A percentile compares a stretch with the other conserved stretches of the same genome.
Evolutionary conservation across 2,113 vertebrate genomes (phyloP).

Genomic region (Hippocampus zosterae): DNA sequence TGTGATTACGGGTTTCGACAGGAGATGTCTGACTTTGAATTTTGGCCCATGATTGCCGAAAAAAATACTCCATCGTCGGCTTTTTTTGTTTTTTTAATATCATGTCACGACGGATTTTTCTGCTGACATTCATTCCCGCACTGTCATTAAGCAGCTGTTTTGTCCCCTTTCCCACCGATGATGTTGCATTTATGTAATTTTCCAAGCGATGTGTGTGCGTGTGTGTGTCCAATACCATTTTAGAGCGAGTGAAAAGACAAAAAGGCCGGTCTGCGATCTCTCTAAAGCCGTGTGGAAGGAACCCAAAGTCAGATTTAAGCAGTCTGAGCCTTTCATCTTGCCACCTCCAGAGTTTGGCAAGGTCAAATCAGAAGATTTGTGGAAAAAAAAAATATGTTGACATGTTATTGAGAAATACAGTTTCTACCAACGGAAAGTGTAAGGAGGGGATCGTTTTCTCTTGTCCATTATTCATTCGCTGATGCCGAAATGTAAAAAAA

Average conservation of each 20-base stretch:
- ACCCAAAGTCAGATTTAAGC: constrained; percentile 27
- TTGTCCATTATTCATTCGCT: too few species aligned
- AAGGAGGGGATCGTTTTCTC: too few species aligned
- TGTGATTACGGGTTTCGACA: neutral
- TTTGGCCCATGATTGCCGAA: neutral
- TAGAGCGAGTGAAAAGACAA: constrained; percentile 28
- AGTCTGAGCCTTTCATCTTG: constrained; percentile 23
- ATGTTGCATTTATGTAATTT: constrained; percentile 11
- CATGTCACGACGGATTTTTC: neutral
- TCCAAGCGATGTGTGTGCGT: constrained; percentile 5
- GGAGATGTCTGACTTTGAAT: neutral
- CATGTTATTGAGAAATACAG: constrained; percentile 11
- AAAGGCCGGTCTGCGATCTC: constrained; percentile 31
- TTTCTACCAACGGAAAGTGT: neutral
- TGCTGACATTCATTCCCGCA: neutral
- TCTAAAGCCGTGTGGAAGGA: constrained; percentile 31
- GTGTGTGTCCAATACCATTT: constrained; percentile 42
- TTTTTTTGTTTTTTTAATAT: neutral
- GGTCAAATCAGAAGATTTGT: constrained; percentile 19
- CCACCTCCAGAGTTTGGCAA: constrained; percentile 26
- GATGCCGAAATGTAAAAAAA: too few species aligned
- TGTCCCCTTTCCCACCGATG: constrained; percentile 33
- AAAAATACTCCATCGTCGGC: neutral
- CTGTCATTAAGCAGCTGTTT: constrained; percentile 9
- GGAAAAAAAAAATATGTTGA: neutral